Evolutionary conservation across 2,888 invertebrate species (phyloP), one percentile per base, ranked within the genome.

Genomic region (Carpatolechia fugitivella): DNA sequence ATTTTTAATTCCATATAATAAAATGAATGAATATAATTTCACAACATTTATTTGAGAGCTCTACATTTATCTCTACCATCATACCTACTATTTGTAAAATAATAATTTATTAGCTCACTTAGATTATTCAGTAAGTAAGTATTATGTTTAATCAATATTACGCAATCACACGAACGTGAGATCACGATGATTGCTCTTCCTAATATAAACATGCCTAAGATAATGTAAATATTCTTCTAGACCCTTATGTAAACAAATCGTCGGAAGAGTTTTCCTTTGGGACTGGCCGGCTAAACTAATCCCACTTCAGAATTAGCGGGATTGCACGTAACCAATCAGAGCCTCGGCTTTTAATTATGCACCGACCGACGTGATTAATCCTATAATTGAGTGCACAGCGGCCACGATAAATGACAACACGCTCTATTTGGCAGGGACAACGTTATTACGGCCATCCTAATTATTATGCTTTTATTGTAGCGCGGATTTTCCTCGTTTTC

Each of bases 241-340:
- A 24, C 24, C 24, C 24, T 24, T 24, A 6, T 24, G 24, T 24
- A 24, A 24, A 24, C 24, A 24, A 6, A 24, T 24, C 24, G 24
- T 6, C 6, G 24, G 24, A 24, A 24, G 33, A 11, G 33, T 8
- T 33, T 33, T 33, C 11, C 33, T 3, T 11, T 8, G 33, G 10
- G 11, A 8, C 10, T 33, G 33, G 2, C 33, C 10, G 16, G 18
- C 8, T 35, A 20, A 14, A 33, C 33, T 35, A 35, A 47, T 14
- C 47, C 29, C 24, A 49, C 18, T 11, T 20, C 33, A 35, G 13
- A 20, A 24, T 18, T n/a, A 49, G 14, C 50, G 24, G 33, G 44
- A 44, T 44, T 60, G 64, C 64, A 76, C 76, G 72, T 76, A 76
- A 72, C 74, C 60, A 74, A 74, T 76, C 68, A 62, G 52, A 61